Percentiles rank a stretch among this genome's conserved stretches.
These are phyloP conservation scores for Sebastes matsubarae DNA, from an alignment of 2,797 vertebrate species.

Conservation along the genomic window DNA sequence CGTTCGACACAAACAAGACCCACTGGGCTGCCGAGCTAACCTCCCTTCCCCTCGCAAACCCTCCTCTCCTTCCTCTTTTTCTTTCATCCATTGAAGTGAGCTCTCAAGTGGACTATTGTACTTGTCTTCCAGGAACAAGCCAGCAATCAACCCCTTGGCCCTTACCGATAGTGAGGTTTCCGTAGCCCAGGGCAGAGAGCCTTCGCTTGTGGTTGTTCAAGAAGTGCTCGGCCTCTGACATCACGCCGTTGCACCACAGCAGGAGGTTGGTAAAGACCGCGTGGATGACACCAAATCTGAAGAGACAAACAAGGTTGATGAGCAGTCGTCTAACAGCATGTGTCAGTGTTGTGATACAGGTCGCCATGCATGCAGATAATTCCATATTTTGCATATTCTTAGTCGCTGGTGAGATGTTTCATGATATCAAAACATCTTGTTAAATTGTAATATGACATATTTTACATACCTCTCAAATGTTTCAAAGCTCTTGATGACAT, in stretches of 20 bases:
- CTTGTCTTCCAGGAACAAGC: constrained; percentile 64
- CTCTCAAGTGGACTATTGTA: constrained; percentile 79
- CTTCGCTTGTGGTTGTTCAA: constrained; percentile 91
- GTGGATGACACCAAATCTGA: constrained; percentile 97
- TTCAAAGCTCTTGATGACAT: constrained; percentile 96
- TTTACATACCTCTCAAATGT: constrained; percentile 93
- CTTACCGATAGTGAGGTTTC: constrained; percentile 91
- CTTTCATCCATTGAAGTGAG: constrained; percentile 69
- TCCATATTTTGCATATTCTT: background rate
- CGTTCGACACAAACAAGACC: constrained; percentile 72
- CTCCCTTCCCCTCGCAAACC: constrained; percentile 49
- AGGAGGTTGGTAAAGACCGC: constrained; percentile 97
- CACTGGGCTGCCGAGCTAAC: constrained; percentile 46
- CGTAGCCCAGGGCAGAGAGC: constrained; percentile 85
- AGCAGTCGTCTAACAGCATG: background rate
- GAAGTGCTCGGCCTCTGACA: constrained; percentile 95
- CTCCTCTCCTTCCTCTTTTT: constrained; percentile 44
- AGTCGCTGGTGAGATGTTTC: background rate
- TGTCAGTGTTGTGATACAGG: background rate
- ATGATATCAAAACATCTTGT: background rate
- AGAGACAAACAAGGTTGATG: constrained; percentile 3
- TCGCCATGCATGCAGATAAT: background rate
- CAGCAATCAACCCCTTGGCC: constrained; percentile 68
- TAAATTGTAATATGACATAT: background rate
- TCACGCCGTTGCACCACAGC: constrained; percentile 93